A percentile compares a stretch with the other conserved stretches of the same genome.
Conservation (phyloP, 2,797 vertebrate genomes). For the Chrosomus eos region DNA sequence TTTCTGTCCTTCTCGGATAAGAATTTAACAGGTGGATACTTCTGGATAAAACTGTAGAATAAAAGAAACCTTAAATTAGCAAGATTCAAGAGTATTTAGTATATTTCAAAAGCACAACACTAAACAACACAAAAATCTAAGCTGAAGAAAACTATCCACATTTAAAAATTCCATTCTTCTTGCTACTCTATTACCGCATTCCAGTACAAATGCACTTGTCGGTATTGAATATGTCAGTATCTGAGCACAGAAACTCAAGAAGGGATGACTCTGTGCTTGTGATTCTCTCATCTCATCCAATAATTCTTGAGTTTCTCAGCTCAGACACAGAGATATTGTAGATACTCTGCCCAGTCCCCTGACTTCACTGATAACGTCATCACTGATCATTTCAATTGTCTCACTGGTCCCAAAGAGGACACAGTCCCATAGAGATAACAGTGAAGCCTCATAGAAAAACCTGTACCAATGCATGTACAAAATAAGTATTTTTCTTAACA, state of each 20-base stretch:
- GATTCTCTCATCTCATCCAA: background rate
- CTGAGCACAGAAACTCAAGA: background rate
- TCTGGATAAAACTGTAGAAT: constrained; percentile 89
- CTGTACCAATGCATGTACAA: background rate
- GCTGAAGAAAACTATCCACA: background rate
- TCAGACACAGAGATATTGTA: background rate
- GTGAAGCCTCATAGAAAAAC: background rate
- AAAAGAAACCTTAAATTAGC: background rate
- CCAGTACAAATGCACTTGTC: background rate
- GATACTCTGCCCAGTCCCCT: background rate
- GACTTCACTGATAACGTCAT: background rate
- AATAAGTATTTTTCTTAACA: background rate
- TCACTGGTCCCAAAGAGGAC: background rate
- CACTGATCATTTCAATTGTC: background rate
- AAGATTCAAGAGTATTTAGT: background rate
- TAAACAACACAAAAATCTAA: background rate
- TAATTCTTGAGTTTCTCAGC: background rate
- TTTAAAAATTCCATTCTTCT: background rate
- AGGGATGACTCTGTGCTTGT: background rate
- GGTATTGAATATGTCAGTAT: constrained; percentile 8
- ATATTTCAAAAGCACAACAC: background rate
- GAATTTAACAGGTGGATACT: constrained; percentile 98
- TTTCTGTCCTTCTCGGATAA: constrained; percentile 98
- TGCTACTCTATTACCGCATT: background rate
- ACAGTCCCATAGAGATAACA: background rate